Conservation (phyloP, 2,113 vertebrate species). For the Tenrec ecaudatus region DNA sequence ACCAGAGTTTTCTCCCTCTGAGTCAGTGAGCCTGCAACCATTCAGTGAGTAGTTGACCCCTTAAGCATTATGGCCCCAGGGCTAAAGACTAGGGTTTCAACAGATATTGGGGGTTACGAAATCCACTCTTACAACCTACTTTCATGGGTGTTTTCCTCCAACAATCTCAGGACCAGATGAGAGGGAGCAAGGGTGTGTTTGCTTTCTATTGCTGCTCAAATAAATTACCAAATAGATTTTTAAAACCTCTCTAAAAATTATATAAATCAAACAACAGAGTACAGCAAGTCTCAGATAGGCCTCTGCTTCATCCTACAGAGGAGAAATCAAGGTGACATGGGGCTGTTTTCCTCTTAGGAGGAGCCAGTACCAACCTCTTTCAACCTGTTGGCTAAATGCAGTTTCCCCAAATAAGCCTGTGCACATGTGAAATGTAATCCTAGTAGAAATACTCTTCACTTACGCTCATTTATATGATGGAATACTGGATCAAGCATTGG, state of each 20-base stretch:
- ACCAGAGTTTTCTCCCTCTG: neutral
- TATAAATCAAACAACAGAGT: neutral
- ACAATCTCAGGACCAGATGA: neutral
- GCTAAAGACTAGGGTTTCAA: neutral
- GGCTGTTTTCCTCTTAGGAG: neutral
- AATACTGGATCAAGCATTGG: no score
- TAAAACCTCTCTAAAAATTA: neutral
- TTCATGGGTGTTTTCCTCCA: neutral
- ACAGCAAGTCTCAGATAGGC: accelerated
- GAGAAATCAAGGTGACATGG: no score
- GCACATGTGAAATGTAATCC: no score
- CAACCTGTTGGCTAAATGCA: neutral
- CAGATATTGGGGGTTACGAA: neutral
- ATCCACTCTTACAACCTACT: neutral
- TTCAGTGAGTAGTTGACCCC: neutral
- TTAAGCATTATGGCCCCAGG: neutral
- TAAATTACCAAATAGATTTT: neutral
- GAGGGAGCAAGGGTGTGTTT: neutral
- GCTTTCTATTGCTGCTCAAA: neutral
- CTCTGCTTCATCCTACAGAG: neutral
- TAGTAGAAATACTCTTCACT: no score
- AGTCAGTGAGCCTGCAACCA: neutral
- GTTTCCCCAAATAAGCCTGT: neutral
- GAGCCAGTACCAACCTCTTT: neutral
- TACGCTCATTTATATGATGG: no score